Evolutionary conservation across 2,113 vertebrate species (phyloP).

Genomic region (Campylomormyrus numenius): DNA sequence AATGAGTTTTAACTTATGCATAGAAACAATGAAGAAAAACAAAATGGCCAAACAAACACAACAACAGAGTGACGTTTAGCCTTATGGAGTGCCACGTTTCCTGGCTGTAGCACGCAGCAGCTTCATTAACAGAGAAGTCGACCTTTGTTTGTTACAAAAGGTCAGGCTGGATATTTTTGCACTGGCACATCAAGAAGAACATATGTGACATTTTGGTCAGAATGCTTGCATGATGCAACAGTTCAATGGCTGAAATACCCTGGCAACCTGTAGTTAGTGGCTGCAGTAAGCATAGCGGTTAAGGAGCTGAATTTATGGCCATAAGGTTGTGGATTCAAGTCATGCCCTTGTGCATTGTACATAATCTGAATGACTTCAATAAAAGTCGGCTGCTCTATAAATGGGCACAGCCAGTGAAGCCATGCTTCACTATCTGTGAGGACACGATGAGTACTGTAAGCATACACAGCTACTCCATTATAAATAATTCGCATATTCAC

Average conservation of each 20-base stretch:
- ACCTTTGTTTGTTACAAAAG: background rate
- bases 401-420: background rate
- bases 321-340: background rate
- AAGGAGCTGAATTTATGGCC: conserved; percentile 8
- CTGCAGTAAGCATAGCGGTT: background rate
- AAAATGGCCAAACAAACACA: background rate
- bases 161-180: background rate
- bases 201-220: conserved; percentile 8
- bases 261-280: background rate
- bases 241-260: background rate
- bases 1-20: background rate
- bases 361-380: background rate
- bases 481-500: background rate
- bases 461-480: background rate
- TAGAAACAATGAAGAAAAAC: background rate
- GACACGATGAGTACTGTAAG: background rate
- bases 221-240: conserved; percentile 1
- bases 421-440: background rate
- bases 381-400: background rate
- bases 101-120: background rate
- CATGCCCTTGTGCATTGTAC: background rate
- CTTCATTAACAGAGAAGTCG: background rate
- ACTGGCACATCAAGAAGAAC: background rate
- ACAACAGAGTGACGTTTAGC: background rate
- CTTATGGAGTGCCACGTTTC: background rate